Evolutionary conservation across 2,797 vertebrate genomes (phyloP), one percentile per base, ranked within the genome.

Genomic region (Tauraco hartlaubi): DNA sequence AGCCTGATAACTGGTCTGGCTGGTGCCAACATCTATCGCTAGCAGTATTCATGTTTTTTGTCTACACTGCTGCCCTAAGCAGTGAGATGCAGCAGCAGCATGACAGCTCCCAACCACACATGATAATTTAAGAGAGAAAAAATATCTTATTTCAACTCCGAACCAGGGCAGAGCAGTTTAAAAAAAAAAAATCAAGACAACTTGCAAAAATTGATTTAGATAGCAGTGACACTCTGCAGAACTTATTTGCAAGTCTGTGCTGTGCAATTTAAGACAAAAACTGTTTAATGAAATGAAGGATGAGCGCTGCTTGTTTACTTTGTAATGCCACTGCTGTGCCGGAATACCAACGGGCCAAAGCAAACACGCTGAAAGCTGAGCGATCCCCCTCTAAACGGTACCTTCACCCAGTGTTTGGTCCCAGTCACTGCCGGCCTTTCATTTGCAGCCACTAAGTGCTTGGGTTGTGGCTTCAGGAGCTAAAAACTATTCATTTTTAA

Each of bases 211-310:
- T 41, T 81, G 13, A 84, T 93, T 88, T 86, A 93, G 92, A 84
- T 64, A 81, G 90, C 90, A 90, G 66, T 86, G 92, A 94, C 94
- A 86, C n/a, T 64, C 77, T 48, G 83, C 82, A 94, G 83, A 96
- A 93, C 88, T 90, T 93, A 90, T 88, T 95, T 93, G 79, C 96
- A 96, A 97, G 92, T 75, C 92, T 94, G 83, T 66, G 77, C 90
- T 86, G 67, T 67, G 85, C 85, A 69, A 66, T 88, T 59, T 64
- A 43, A 96, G 88, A 95, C 68, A 73, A 95, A 92, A 94, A 48
- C 79, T 78, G 73, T 51, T 78, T 55, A 84, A 93, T 54, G 62
- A 78, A 84, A 90, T n/a, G 76, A 92, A 86, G 88, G 90, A 76
- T 95, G 83, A 92, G 59, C 12, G 3, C 43, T n/a, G 66, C 85